Base-by-base conservation (phyloP, 1,140 invertebrate species). In the Bombus pyrosoma region DNA sequence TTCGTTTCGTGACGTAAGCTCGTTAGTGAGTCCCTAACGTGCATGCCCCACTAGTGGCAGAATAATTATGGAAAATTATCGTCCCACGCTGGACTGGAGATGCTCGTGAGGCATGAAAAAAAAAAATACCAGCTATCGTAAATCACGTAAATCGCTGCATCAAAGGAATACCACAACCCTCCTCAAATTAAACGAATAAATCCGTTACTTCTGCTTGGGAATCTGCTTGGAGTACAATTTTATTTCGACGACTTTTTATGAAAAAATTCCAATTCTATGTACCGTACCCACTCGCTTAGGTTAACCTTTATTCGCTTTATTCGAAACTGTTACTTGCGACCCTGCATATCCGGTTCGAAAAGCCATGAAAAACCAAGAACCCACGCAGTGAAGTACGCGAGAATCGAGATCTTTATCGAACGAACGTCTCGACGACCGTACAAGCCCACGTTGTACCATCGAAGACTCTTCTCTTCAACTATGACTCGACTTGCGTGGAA, bases 31-130 rank as follows among this genome's bases (percentile, higher is more conserved):
- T 57, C 66, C 62, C 76, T 85, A 71, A 81, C 81, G 66, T 81
- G 77, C 85, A 82, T 83, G 62, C 82, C 78, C 82, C 87, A 74
- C 85, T 76, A 57, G 81, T 80, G 81, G 76, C 76, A 22, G 86
- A 87, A 87, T 87, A 87, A 87, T 87, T 87, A 87, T 76, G 83
- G 83, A 79, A 85, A 87, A 81, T 87, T 81, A 83, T 83, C 84
- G 79, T 89, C 87, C 83, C 73, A 86, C 85, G 85, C 73, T 66
- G 85, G 59, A 86, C 81, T 73, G 81, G 86, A 81, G 69, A 88
- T 68, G 81, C 78, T 62, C 68, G 83, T 81, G 57, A 37, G 64
- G 28, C 41, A 66, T 68, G 68, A 86, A 90, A 82, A 82, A 86
- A 86, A 76, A 71, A 28, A 8, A 47, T 8, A 25, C 22, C 41